Conservation (phyloP, 2,113 vertebrate species). For the Rhynchopsitta pachyrhyncha region DNA sequence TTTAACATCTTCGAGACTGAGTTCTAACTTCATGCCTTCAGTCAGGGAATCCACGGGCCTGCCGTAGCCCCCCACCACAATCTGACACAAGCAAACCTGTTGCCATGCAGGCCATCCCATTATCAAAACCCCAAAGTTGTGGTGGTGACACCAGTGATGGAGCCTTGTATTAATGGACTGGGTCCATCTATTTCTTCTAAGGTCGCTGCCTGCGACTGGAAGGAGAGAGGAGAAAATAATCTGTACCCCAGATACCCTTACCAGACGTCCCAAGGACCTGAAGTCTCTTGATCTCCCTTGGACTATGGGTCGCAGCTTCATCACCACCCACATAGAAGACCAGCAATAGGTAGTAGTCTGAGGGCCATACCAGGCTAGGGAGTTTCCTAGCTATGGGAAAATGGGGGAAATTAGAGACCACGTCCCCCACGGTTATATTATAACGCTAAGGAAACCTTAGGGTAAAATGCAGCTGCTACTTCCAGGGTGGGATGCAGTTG, state of each 20-base stretch:
- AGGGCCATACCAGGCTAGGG: neutral
- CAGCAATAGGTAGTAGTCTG: neutral
- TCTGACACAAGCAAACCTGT: no score
- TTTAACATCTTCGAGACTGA: no score
- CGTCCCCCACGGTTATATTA: no score
- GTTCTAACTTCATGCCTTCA: no score
- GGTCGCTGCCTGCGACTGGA: neutral
- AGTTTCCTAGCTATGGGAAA: no score
- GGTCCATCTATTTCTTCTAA: neutral
- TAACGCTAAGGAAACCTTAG: no score
- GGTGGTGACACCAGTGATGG: neutral
- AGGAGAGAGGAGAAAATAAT: neutral
- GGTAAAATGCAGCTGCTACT: no score
- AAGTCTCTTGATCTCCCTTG: neutral
- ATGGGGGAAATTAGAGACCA: no score
- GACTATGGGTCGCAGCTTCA: neutral
- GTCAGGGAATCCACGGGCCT: no score
- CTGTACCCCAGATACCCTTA: neutral
- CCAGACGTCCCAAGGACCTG: neutral
- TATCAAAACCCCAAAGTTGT: neutral
- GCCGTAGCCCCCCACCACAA: no score
- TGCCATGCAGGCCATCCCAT: no score
- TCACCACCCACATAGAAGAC: neutral
- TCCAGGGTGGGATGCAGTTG: no score
- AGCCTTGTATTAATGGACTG: neutral